Base-by-base conservation (phyloP, 2,888 invertebrate species). In the Suillia variegata region DNA sequence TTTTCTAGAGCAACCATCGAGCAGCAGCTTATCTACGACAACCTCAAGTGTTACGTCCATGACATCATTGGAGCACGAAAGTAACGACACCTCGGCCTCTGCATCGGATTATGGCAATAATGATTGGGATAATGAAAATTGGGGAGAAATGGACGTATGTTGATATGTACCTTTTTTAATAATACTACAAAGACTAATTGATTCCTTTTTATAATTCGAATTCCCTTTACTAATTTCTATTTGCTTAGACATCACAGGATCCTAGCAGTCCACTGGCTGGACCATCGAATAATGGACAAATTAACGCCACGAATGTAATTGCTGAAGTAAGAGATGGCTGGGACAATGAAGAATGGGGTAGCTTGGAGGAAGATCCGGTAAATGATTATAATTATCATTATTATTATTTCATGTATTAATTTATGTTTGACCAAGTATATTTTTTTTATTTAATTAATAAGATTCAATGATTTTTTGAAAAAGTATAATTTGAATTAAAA, bases 131-230 rank as follows among this genome's bases (percentile, higher is more conserved):
- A 88, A 91, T 47, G 92, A 92, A 54, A 88, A 88, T 77, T 94
- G 94, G 94, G 94, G 95, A 12, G 93, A 94, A 77, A 93, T 95
- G 85, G 94, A 94, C 83, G 91, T 91, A 68, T 85, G 86, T 73
- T 81, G 45, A 17, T 57, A 22, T 31, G 56, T 52, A 57, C n/a
- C n/a, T n/a, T n/a, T n/a, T n/a, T n/a, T n/a, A n/a, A n/a, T 24
- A 56, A 38, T n/a, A n/a, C n/a, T n/a, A n/a, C n/a, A n/a, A n/a
- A n/a, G n/a, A n/a, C n/a, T n/a, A n/a, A n/a, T n/a, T n/a, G n/a
- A n/a, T n/a, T n/a, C n/a, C n/a, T n/a, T n/a, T n/a, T n/a, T n/a
- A n/a, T n/a, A n/a, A n/a, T n/a, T n/a, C n/a, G n/a, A 38, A 38
- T n/a, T 38, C 3, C 38, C 13, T 38, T 4, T 38, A 13, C 31